Evolutionary conservation across 2,797 vertebrate genomes (phyloP).

Genomic region (Sitta carolinensis): DNA sequence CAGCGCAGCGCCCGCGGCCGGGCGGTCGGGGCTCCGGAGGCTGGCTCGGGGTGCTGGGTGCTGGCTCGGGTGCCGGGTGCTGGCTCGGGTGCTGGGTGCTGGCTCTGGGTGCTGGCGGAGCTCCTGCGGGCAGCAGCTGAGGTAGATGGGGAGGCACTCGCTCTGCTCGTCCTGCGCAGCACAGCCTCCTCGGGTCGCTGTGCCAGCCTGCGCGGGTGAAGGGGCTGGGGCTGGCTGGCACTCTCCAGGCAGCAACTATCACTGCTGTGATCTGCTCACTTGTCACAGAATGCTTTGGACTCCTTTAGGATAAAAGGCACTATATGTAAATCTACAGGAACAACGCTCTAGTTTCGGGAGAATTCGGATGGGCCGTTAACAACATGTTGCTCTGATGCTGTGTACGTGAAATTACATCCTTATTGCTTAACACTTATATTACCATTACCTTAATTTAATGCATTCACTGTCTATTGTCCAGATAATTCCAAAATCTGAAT

Average conservation of each 20-base stretch:
- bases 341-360: not conserved
- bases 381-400: not conserved
- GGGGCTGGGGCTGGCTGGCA: not conserved
- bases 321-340: slow-evolving; percentile 37
- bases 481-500: not conserved
- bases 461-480: not conserved
- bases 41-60: not conserved
- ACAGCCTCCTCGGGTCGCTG: not conserved
- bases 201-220: not conserved
- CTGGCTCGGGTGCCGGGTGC: not conserved
- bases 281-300: slow-evolving; percentile 47
- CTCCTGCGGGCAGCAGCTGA: slow-evolving; percentile 37
- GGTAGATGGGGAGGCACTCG: slow-evolving; percentile 40
- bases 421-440: not conserved
- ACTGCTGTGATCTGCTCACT: not conserved
- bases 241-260: not conserved
- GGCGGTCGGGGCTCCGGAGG: not conserved
- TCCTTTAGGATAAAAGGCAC: slow-evolving; percentile 60
- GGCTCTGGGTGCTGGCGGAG: not conserved
- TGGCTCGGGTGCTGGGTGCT: not conserved
- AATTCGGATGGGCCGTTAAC: not conserved
- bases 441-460: not conserved
- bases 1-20: not conserved
- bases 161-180: not conserved
- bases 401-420: not conserved